These are phyloP conservation scores for Sogatella furcifera DNA, from an alignment of 1,140 invertebrate genomes.

Conservation along the genomic window DNA sequence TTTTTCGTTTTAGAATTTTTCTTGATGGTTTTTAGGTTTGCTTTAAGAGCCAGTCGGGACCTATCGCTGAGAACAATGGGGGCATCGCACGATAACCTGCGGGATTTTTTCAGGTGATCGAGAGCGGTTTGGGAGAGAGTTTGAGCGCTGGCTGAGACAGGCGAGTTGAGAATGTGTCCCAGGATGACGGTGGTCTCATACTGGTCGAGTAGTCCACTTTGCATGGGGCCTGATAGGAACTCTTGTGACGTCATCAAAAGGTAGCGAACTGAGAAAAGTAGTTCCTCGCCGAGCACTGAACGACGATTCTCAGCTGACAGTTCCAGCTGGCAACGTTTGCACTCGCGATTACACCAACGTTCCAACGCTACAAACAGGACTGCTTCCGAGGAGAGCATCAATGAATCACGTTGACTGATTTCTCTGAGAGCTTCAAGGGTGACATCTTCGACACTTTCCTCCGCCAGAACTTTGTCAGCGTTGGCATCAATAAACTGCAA, in stretches of 20 bases:
- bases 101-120: slow-evolving; percentile 1
- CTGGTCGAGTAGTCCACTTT: slow-evolving; percentile 30
- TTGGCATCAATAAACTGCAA: slow-evolving; percentile 38
- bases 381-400: slow-evolving; percentile 42
- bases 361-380: slow-evolving; percentile 45
- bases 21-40: neutral
- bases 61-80: slow-evolving; percentile 3
- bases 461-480: slow-evolving; percentile 44
- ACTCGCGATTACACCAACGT: slow-evolving; percentile 54
- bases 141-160: slow-evolving; percentile 10
- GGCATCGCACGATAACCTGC: neutral
- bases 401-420: slow-evolving; percentile 46
- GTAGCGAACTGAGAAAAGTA: slow-evolving; percentile 53
- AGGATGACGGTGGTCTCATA: slow-evolving; percentile 30
- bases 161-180: slow-evolving; percentile 12
- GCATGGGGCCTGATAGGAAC: slow-evolving; percentile 39
- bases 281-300: slow-evolving; percentile 44
- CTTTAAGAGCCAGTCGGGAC: neutral
- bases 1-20: neutral
- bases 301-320: slow-evolving; percentile 47
- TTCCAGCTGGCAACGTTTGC: slow-evolving; percentile 48
- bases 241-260: slow-evolving; percentile 48
- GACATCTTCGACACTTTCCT: slow-evolving; percentile 54
- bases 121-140: slow-evolving; percentile 11
- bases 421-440: slow-evolving; percentile 43